Evolutionary conservation across 64 coral and sea anemone genomes (phyloP).

Genomic region (Anthopleura sola): DNA sequence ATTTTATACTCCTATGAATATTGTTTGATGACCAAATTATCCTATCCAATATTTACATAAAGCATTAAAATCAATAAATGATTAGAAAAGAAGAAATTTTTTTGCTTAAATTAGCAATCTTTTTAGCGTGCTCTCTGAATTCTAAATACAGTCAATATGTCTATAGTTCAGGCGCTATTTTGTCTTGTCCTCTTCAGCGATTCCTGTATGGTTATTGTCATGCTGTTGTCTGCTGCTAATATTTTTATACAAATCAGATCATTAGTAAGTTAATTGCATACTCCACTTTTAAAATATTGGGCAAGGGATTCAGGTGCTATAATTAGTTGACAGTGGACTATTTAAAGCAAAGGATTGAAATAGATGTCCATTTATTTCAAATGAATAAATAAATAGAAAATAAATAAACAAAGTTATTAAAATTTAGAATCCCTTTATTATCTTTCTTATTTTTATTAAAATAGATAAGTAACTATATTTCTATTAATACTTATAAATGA

Average conservation of each 20-base stretch:
- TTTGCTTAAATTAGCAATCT: background rate
- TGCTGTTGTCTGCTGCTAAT: background rate
- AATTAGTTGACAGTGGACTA: too few species aligned
- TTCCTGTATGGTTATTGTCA: background rate
- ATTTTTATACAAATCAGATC: background rate
- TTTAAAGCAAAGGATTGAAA: too few species aligned
- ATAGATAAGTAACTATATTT: too few species aligned
- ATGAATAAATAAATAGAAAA: too few species aligned
- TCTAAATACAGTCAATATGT: background rate
- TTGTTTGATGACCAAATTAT: background rate
- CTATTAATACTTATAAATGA: too few species aligned
- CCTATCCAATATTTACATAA: background rate
- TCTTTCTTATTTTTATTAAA: too few species aligned
- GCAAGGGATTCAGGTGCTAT: background rate
- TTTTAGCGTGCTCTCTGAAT: background rate
- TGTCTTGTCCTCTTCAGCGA: background rate
- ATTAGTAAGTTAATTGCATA: background rate
- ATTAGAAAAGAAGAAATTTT: background rate
- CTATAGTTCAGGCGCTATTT: background rate
- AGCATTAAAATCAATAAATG: background rate
- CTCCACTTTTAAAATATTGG: background rate
- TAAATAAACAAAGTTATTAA: too few species aligned
- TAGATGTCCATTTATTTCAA: too few species aligned
- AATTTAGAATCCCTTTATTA: too few species aligned
- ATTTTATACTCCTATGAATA: background rate